These are phyloP conservation scores for Aphelenchoides bicaudatus DNA, from an alignment of 2,888 invertebrate genomes.

Conservation along the genomic window DNA sequence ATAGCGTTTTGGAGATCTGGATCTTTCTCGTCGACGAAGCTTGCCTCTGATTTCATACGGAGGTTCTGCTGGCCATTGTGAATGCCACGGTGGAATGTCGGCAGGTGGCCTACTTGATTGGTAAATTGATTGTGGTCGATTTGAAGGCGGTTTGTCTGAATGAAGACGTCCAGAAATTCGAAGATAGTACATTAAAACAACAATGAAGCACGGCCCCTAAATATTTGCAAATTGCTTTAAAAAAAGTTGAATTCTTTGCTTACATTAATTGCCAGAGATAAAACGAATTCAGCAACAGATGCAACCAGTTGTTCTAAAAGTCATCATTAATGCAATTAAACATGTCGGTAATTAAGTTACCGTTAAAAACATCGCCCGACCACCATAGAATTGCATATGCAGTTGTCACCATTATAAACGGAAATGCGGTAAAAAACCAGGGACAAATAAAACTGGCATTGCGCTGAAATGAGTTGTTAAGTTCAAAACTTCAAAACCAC, in stretches of 20 bases:
- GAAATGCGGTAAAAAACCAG: constrained; percentile 48
- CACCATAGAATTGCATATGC: constrained; percentile 58
- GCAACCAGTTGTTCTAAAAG: constrained; percentile 56
- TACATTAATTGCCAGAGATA: constrained; percentile 48
- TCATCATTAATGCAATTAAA: too few species aligned
- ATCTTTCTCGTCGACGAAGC: constrained; percentile 30
- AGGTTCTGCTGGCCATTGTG: constrained; percentile 41
- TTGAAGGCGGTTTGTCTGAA: constrained; percentile 42
- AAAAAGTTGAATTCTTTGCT: constrained; percentile 4
- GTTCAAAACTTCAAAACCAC: neutral
- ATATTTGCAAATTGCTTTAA: constrained; percentile 9
- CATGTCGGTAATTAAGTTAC: too few species aligned
- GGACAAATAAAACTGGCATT: constrained; percentile 44
- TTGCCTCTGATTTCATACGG: constrained; percentile 40
- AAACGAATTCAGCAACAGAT: constrained; percentile 55
- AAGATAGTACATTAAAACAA: constrained; percentile 51
- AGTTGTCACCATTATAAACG: constrained; percentile 47
- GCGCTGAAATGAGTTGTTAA: constrained; percentile 36
- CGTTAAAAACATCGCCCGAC: constrained; percentile 56
- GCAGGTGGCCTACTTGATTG: constrained; percentile 15
- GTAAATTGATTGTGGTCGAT: constrained; percentile 19
- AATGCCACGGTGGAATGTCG: constrained; percentile 31
- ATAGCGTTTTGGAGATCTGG: constrained; percentile 17
- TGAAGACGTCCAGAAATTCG: constrained; percentile 46
- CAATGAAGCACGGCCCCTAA: constrained; percentile 47